Base-by-base conservation (phyloP, 1,140 invertebrate genomes). In the Amyelois transitella region DNA sequence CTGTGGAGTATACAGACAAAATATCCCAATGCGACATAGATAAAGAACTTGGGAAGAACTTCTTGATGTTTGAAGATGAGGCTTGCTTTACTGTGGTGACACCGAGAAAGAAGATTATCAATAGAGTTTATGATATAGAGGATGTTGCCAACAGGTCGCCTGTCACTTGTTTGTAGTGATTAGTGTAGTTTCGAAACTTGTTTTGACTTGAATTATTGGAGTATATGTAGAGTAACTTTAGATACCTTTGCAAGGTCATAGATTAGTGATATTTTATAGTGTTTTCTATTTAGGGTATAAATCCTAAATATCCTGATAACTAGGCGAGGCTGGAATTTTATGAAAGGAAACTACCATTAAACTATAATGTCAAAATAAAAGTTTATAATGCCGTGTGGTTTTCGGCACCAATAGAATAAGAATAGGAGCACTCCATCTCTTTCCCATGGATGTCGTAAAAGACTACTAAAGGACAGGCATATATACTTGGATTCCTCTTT, bases 1-100 rank as follows among this genome's bases (percentile, higher is more conserved):
- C 55, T 0, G 32, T 75, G 12, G 64, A 66, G n/a, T 70, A 65
- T 20, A 48, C 54, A 20, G 81, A 87, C 50, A 75, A 76, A 43
- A 70, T 53, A 1, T 60, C 72, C 1, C 84, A 87, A 43, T 87
- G 84, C 48, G 75, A 88, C 49, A 57, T 88, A 19, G 82, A 84
- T 17, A 56, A 51, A 1, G 84, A 88, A 28, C 4, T 58, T 0
- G 75, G 62, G 8, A 84, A 69, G 49, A 74, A 62, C 50, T 86
- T 77, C 24, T 51, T 87, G 1, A 85, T 85, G 79, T 87, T 84
- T 66, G 77, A 84, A 17, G 67, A 80, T 18, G 75, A 84, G 7
- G 47, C 64, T 12, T 72, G 51, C 44, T 67, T 58, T 45, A 55
- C 62, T 59, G 51, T 81, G 2, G 12, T 75, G 18, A 28, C 62